Base-by-base conservation (phyloP, 2,797 vertebrate species). In the Psittacula derbiana region DNA sequence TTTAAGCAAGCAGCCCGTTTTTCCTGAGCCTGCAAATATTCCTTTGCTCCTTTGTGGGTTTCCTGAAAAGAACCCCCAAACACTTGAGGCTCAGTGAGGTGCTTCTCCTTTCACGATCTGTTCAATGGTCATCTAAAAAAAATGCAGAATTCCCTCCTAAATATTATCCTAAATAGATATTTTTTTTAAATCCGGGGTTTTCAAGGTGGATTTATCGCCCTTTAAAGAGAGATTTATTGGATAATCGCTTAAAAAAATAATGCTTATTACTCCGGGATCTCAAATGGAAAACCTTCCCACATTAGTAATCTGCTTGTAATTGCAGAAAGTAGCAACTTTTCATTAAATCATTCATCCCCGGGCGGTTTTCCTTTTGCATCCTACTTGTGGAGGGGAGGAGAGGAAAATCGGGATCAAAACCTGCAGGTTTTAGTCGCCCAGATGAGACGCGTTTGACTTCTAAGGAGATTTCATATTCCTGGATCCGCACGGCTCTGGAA, bases 171-270 rank as follows among this genome's bases (percentile, higher is more conserved):
- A 58, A 58, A 58, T 36, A 58, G 55, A 58, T 58, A 58, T 89
- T 49, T 78, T 78, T 80, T 87, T 58, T 18, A 81, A 96, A 88
- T 74, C 72, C 80, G 70, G 4, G 8, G 60, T 85, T 93, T 94
- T 86, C 95, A 91, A 88, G 96, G 96, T 95, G 95, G 91, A 93
- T 97, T 97, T 95, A 88, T 93, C 60, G 11, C 71, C 94, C 93
- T 96, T 94, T 92, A 92, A 95, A 97, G 87, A 62, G 91, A 96
- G 94, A 92, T 93, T 89, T 90, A 46, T 84, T 87, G 96, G 92
- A 73, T 95, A 93, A 96, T 93, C 33, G 8, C 92, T 75, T 88
- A 91, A 80, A 67, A 89, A 67, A 91, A 96, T 86, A 91, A 62
- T 78, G 80, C 75, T 95, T 90, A 44, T 76, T 52, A 65, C 93